phyloP scores from a whole-genome alignment of 2,888 invertebrate genomes.

The Diadegma fenestrale region DNA sequence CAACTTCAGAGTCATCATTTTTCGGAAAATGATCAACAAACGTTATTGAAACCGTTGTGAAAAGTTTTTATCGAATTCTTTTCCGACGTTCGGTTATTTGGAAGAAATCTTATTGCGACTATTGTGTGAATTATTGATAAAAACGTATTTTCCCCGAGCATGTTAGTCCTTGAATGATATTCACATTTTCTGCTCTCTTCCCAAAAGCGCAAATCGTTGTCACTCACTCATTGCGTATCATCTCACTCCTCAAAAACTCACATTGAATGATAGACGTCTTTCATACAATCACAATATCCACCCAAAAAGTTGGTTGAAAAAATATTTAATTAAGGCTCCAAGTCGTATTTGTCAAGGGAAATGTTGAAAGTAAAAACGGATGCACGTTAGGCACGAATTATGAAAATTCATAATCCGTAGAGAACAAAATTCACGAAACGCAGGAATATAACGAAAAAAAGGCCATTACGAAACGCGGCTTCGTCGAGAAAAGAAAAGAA shows the following conservation, averaged over 20 bases:
- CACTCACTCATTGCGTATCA: constrained; percentile 12
- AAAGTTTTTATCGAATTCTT: background rate
- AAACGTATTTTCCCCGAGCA: constrained; percentile 23
- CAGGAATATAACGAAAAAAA: background rate
- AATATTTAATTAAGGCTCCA: constrained; percentile 47
- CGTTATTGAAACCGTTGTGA: background rate
- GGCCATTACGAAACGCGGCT: background rate
- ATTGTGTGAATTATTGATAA: background rate
- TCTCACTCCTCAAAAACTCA: constrained; percentile 45
- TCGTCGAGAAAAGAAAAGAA: background rate
- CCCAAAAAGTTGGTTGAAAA: background rate
- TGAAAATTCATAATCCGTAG: background rate
- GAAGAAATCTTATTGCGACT: background rate
- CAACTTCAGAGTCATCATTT: no score
- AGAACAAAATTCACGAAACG: background rate
- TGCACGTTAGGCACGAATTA: constrained; percentile 50
- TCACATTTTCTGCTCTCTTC: constrained; percentile 24
- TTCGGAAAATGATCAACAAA: background rate
- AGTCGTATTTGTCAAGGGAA: constrained; percentile 70
- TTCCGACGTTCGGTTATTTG: background rate
- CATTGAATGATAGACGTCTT: constrained; percentile 53
- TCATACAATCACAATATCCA: constrained; percentile 1
- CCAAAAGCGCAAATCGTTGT: background rate
- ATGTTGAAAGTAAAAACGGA: constrained; percentile 59
- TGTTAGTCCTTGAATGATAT: constrained; percentile 24